phyloP scores from a whole-genome alignment of 2,113 vertebrate species.

The Brienomyrus brachyistius region DNA sequence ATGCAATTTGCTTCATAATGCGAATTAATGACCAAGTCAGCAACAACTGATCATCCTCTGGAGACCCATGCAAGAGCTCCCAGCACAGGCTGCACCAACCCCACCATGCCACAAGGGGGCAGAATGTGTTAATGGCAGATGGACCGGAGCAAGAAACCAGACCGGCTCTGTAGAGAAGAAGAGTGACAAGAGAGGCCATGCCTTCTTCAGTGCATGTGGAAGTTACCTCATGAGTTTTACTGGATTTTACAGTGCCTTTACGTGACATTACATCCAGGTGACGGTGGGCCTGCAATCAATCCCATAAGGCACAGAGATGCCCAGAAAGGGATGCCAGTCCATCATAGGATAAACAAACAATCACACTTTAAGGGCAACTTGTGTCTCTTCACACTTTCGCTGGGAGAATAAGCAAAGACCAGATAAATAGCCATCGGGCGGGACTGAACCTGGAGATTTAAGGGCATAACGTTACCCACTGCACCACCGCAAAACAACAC shows the following conservation, averaged over 20 bases:
- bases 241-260: neutral
- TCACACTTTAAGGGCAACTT: neutral
- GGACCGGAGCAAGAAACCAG: neutral
- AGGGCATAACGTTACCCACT: neutral
- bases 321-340: neutral
- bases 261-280: neutral
- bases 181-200: neutral
- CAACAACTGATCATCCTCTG: slow-evolving; percentile 30
- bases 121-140: neutral
- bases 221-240: neutral
- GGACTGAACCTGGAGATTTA: neutral
- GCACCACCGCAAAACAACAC: neutral
- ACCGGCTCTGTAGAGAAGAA: neutral
- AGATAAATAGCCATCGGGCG: neutral
- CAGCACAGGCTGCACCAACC: neutral
- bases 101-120: neutral
- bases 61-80: slow-evolving; percentile 41
- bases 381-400: neutral
- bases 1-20: slow-evolving; percentile 36
- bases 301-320: neutral
- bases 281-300: neutral
- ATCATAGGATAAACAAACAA: neutral
- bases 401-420: neutral
- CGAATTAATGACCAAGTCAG: slow-evolving; percentile 30
- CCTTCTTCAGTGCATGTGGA: neutral